Base-by-base conservation (phyloP, 2,888 invertebrate species). In the Alloscopus bannaensis region DNA sequence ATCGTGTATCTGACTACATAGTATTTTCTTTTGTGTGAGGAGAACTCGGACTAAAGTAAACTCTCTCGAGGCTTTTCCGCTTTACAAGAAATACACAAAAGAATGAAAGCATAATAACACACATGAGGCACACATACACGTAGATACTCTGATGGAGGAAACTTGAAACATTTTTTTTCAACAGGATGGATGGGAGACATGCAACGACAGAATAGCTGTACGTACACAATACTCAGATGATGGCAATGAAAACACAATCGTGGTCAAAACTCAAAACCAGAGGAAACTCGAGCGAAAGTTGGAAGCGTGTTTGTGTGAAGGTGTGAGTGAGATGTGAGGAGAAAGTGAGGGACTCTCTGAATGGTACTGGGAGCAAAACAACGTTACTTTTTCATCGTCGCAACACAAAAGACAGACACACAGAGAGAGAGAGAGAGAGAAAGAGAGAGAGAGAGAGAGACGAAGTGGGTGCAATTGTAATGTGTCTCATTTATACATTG, bases 21-120 rank as follows among this genome's bases (percentile, higher is more conserved):
- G n/a, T n/a, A n/a, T n/a, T n/a, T n/a, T n/a, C n/a, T n/a, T n/a
- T n/a, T n/a, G n/a, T 13, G 22, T 26, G 28, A 64, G 45, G 8
- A 45, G 42, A 45, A 64, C 26, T 20, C 8, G 50, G 4, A 36
- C 28, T 18, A 26, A n/a, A 3, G 29, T 60, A n/a, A 40, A 36
- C 60, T 71, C 70, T 70, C 71, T 60, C 31, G 71, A 62, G 71
- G 36, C 50, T 45, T 22, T 47, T 70, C 62, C 60, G 42, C 45
- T 31, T 0, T 26, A 50, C 22, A 59, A 28, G 36, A 60, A 71
- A 71, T 60, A 18, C 50, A 31, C 40, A 28, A 50, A 22, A 60
- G 36, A 50, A 57, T 42, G 20, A 20, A 50, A 22, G 42, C 29
- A 47, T 45, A 47, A 8, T 36, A 52, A 8, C 47, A 22, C 47